Evolutionary conservation across 2,113 vertebrate species (phyloP).

Genomic region (Leucoraja erinaceus): DNA sequence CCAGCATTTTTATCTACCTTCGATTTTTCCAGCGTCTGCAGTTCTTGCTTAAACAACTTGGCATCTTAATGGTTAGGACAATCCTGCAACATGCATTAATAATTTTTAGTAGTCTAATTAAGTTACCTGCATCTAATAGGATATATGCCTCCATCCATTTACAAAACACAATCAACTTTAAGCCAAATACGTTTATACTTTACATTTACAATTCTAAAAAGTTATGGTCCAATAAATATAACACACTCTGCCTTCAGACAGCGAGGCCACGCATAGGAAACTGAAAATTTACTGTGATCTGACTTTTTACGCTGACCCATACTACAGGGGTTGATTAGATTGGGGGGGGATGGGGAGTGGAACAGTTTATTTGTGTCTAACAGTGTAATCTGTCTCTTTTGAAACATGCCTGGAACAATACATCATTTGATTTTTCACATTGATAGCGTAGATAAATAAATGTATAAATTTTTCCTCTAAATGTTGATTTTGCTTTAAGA

Average conservation of each 20-base stretch:
- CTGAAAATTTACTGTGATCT: constrained; percentile 8
- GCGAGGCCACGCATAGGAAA: background rate
- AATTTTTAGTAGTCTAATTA: background rate
- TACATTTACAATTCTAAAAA: constrained; percentile 10
- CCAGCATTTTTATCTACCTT: no score
- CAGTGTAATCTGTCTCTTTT: background rate
- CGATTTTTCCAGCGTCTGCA: no score
- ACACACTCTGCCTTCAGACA: background rate
- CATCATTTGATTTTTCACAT: background rate
- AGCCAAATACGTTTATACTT: background rate
- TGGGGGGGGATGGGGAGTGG: background rate
- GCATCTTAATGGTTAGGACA: background rate
- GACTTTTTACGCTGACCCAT: background rate
- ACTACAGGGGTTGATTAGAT: background rate
- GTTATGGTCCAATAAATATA: constrained; percentile 11
- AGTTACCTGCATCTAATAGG: background rate
- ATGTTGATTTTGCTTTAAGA: constrained; percentile 39
- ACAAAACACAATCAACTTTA: background rate
- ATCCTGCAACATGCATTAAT: background rate
- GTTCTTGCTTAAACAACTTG: no score
- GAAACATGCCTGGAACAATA: constrained; percentile 2
- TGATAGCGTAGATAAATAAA: background rate
- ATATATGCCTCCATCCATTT: background rate
- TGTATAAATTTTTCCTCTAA: background rate
- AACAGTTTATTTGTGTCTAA: background rate